These are phyloP conservation scores for Caenorhabditis briggsae DNA, from an alignment of 1,140 invertebrate genomes.

Conservation along the genomic window DNA sequence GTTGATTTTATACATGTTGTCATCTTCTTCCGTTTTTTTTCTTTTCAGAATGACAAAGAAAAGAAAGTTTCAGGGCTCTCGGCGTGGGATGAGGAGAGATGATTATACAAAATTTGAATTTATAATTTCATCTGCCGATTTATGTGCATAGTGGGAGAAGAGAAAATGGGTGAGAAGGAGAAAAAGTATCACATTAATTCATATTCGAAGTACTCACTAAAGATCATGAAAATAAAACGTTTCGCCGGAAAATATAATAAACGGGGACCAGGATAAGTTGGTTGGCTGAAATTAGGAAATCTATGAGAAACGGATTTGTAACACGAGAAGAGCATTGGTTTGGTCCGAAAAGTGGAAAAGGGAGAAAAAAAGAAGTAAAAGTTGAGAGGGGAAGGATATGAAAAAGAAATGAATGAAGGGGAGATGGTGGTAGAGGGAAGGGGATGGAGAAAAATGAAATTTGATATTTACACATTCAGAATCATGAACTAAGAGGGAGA, in stretches of 20 bases:
- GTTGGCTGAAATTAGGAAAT: slow-evolving; percentile 14
- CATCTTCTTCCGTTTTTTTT: background rate
- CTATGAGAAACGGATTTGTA: slow-evolving; percentile 43
- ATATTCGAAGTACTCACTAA: background rate
- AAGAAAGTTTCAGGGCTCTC: background rate
- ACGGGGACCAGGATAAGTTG: background rate
- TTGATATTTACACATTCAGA: slow-evolving; percentile 54
- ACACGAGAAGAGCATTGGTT: background rate
- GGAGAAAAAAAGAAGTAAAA: background rate
- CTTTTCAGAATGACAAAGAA: background rate
- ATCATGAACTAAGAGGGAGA: slow-evolving; percentile 8
- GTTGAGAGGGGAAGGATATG: background rate
- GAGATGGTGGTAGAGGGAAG: background rate
- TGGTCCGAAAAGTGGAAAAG: background rate
- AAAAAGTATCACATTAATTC: slow-evolving; percentile 13
- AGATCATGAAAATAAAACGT: background rate
- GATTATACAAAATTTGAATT: slow-evolving; percentile 47
- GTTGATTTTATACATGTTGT: background rate
- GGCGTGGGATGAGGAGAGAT: background rate
- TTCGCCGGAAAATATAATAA: background rate
- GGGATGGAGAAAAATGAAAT: slow-evolving; percentile 36
- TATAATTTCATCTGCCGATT: slow-evolving; percentile 28
- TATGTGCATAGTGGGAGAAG: slow-evolving; percentile 9
- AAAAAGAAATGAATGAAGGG: slow-evolving; percentile 14
- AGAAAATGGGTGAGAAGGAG: background rate